Evolutionary conservation across 2,888 invertebrate species (phyloP).

Genomic region (Lamellibrachia columna): DNA sequence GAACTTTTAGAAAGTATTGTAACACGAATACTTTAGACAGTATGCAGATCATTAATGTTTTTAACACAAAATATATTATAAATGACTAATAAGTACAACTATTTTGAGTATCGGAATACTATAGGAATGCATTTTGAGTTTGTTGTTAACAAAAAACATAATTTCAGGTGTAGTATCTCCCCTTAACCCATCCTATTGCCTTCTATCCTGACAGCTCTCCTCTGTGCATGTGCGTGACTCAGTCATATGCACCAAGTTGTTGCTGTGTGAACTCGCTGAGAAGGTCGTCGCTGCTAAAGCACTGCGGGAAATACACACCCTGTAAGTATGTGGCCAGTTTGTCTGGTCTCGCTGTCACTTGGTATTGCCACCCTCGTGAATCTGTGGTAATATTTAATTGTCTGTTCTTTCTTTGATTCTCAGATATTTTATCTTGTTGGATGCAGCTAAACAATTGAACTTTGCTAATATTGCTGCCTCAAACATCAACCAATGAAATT

Average conservation of each 20-base stretch:
- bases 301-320: conserved; percentile 74
- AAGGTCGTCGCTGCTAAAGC: conserved; percentile 80
- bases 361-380: too few relatives aligned
- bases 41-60: too few relatives aligned
- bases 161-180: not conserved
- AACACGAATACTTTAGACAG: too few relatives aligned
- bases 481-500: not conserved
- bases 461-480: not conserved
- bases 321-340: conserved; percentile 63
- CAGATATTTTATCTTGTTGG: not conserved
- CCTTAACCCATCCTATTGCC: not conserved
- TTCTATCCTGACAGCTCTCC: conserved; percentile 61
- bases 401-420: too few relatives aligned
- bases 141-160: too few relatives aligned
- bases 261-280: conserved; percentile 81
- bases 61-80: too few relatives aligned
- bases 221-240: conserved; percentile 67
- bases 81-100: too few relatives aligned
- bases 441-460: not conserved
- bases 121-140: not conserved
- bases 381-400: too few relatives aligned
- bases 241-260: conserved; percentile 70
- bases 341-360: too few relatives aligned
- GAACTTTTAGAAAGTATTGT: too few relatives aligned
- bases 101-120: not conserved